Evolutionary conservation across 2,113 vertebrate genomes (phyloP), one percentile per base, ranked within the genome.

Genomic region (Podocnemis expansa): DNA sequence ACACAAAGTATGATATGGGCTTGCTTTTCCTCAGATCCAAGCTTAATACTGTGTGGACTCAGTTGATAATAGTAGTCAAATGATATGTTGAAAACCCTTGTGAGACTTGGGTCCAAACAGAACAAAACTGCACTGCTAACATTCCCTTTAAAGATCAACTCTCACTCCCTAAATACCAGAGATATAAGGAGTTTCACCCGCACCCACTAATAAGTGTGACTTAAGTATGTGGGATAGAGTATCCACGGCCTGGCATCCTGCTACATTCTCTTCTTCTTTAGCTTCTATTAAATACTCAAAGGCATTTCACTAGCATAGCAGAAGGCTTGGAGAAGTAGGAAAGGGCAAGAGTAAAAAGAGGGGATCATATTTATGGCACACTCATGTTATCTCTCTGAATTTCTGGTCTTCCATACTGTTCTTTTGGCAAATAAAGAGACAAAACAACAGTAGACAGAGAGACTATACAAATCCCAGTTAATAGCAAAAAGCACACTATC

Each of bases 391-490:
- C 31, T 67, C 34, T 75, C 70, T 8, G 80, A 79, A 7, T 1
- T 92, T 80, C 55, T 93, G 29, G 27, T 13, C 8, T 75, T 56
- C 14, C 60, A 10, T 70, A n/a, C 56, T 84, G 52, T 22, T 52
- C 0, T 0, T 21, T 10, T 13, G 24, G 10, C 14, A 94, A 38
- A n/a, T 38, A 81, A 52, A 70, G n/a, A 86, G 2, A 25, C 6
- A 88, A 87, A 78, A 47, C 6, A 80, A 13, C 27, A 19, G 56
- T 60, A 75, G 80, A 2, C 31, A 87, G 41, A 58, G 27, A 54
- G 82, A 27, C 47, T 38, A 52, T 52, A 10, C 34, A 79, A 79
- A 52, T 52, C 78, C 43, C 45, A 29, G 14, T 22, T 24, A 41
- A 16, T 21, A 75, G 38, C 22, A 13, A 43, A 51, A 78, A 34